A percentile compares a stretch with the other conserved stretches of the same genome.
These are phyloP conservation scores for Agriopis aurantiaria DNA, from an alignment of 2,888 invertebrate genomes.

Conservation along the genomic window DNA sequence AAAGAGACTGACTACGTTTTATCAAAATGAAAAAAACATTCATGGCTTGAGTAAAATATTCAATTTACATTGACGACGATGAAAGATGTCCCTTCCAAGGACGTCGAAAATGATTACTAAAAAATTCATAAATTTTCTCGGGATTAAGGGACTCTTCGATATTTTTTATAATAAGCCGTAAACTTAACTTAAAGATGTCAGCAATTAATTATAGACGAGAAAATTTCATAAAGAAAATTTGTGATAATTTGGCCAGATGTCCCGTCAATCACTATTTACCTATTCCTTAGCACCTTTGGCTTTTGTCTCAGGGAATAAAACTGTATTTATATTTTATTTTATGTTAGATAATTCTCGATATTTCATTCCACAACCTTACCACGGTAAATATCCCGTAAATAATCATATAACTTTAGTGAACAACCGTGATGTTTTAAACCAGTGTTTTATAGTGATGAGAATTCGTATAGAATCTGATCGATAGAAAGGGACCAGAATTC, in stretches of 20 bases:
- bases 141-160: slow-evolving; percentile 2
- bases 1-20: too few relatives aligned
- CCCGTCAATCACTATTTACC: slow-evolving; percentile 1
- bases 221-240: slow-evolving; percentile 23
- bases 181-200: slow-evolving; percentile 9
- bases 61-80: not conserved
- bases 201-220: slow-evolving; percentile 23
- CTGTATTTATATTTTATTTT: not conserved
- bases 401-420: too few relatives aligned
- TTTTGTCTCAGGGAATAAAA: not conserved
- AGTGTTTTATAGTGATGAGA: too few relatives aligned
- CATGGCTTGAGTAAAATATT: not conserved
- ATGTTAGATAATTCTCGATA: too few relatives aligned
- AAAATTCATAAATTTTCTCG: slow-evolving; percentile 3
- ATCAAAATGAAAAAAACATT: not conserved
- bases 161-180: slow-evolving; percentile 15
- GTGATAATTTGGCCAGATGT: slow-evolving; percentile 16
- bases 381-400: too few relatives aligned
- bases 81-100: not conserved
- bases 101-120: slow-evolving; percentile 6
- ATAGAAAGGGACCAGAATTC: too few relatives aligned
- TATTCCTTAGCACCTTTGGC: not conserved
- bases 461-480: too few relatives aligned
- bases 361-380: too few relatives aligned
- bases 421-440: too few relatives aligned